These are phyloP conservation scores for Carassius gibelio DNA, from an alignment of 2,113 vertebrate species.

Conservation along the genomic window DNA sequence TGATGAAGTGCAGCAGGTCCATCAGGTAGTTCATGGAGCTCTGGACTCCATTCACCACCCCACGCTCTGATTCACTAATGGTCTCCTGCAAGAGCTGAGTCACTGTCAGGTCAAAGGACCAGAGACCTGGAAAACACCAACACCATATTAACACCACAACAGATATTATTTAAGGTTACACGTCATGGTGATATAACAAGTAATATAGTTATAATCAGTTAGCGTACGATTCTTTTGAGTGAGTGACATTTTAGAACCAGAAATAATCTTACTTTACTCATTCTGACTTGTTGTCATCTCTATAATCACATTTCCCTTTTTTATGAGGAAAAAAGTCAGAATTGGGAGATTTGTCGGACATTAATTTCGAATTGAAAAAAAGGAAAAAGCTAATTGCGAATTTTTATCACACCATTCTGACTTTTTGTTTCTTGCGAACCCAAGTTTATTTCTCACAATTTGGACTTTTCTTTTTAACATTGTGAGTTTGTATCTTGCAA, in stretches of 20 bases:
- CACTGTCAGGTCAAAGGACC: slow-evolving; percentile 78
- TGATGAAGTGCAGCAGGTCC: slow-evolving; percentile 78
- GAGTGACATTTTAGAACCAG: neutral
- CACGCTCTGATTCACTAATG: slow-evolving; percentile 77
- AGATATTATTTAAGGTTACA: neutral
- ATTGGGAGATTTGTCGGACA: neutral
- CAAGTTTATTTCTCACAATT: no score
- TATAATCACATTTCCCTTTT: neutral
- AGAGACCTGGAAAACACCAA: slow-evolving; percentile 58
- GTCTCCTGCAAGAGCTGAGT: slow-evolving; percentile 79
- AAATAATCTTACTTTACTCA: neutral
- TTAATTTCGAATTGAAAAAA: neutral
- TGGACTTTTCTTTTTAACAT: no score
- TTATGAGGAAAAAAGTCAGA: neutral
- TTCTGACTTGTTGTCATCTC: neutral
- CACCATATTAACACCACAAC: neutral
- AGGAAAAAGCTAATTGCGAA: neutral
- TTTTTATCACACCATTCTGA: no score
- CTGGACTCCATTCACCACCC: slow-evolving; percentile 78
- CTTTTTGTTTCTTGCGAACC: no score
- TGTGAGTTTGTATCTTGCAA: no score
- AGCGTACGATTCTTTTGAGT: neutral
- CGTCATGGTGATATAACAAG: neutral
- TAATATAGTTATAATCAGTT: neutral
- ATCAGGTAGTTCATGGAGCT: slow-evolving; percentile 83